Evolutionary conservation across 1,140 invertebrate species (phyloP).

Genomic region (Sitophilus oryzae): DNA sequence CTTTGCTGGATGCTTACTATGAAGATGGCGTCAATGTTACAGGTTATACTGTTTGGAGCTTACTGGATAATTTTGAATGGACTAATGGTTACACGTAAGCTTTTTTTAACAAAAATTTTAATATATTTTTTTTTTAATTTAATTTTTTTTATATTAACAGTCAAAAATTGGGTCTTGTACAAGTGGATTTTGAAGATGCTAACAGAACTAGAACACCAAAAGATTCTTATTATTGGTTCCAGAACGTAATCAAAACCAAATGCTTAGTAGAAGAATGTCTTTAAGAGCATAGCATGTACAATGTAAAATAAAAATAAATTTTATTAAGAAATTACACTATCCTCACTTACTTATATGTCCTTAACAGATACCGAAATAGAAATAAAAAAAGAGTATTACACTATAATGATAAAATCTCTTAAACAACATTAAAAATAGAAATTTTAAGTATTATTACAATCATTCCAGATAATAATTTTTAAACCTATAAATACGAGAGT

Average conservation of each 20-base stretch:
- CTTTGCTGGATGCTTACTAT: constrained; percentile 32
- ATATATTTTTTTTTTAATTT: constrained; percentile 32
- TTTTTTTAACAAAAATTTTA: neutral
- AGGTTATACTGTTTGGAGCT: constrained; percentile 57
- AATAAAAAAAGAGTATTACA: no score
- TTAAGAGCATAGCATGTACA: no score
- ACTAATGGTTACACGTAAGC: constrained; percentile 43
- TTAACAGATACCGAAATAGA: no score
- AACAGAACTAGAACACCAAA: constrained; percentile 45
- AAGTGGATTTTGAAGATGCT: constrained; percentile 47
- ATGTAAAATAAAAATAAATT: no score
- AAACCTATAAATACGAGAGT: no score
- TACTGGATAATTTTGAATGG: constrained; percentile 65
- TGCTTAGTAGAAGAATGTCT: neutral
- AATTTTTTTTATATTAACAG: constrained; percentile 34
- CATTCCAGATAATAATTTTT: no score
- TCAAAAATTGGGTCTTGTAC: constrained; percentile 48
- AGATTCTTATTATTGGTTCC: constrained; percentile 46
- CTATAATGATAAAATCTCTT: no score
- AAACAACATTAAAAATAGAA: no score
- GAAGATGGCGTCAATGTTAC: constrained; percentile 43
- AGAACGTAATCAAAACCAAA: constrained; percentile 27
- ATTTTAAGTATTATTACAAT: no score
- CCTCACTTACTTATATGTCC: no score
- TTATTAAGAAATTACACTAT: no score